Evolutionary conservation across 1,140 invertebrate species (phyloP), one percentile per base, ranked within the genome.

Genomic region (Camponotus vicinus): DNA sequence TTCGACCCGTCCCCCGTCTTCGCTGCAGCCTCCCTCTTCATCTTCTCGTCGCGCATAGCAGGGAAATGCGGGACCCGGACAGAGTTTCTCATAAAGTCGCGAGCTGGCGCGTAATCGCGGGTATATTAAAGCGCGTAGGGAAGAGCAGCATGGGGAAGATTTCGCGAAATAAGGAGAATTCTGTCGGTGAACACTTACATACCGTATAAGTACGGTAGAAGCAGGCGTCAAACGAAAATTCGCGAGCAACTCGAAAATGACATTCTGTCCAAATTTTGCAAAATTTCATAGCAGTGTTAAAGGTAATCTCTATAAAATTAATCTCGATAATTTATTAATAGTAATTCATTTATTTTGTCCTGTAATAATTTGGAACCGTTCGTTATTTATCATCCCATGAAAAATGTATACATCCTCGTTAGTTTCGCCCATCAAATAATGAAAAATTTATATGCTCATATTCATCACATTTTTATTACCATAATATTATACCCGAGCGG

Each of bases 81-180:
- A 73, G 70, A 49, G 83, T 77, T 89, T 86, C 88, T 89, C 88
- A 89, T 89, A 89, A 89, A 89, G 87, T 89, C 87, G 88, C 88
- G 87, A 89, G 88, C 76, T 86, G 83, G 69, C 83, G 87, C 88
- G 83, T 89, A 89, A 89, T 89, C 88, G 88, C 45, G 76, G 64
- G 63, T 88, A 89, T 89, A 89, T 89, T 89, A 89, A 89, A 89
- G 83, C 75, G 87, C 87, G 83, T 27, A 89, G 15, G 75, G 69
- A 64, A 88, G 87, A 89, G 86, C 83, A 89, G 49, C 57, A 32
- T 59, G 69, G 13, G 79, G 73, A 75, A 78, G 88, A 87, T 87
- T 79, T 21, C 61, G 76, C 87, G 88, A 86, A 86, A 89, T 89
- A 89, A 89, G 87, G 69, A 75, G 76, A 55, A 75, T 83, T 75